Percentiles rank a stretch among this genome's conserved stretches.
These are phyloP conservation scores for Acanthoscelides obtectus DNA, from an alignment of 2,888 invertebrate species.

Conservation along the genomic window DNA sequence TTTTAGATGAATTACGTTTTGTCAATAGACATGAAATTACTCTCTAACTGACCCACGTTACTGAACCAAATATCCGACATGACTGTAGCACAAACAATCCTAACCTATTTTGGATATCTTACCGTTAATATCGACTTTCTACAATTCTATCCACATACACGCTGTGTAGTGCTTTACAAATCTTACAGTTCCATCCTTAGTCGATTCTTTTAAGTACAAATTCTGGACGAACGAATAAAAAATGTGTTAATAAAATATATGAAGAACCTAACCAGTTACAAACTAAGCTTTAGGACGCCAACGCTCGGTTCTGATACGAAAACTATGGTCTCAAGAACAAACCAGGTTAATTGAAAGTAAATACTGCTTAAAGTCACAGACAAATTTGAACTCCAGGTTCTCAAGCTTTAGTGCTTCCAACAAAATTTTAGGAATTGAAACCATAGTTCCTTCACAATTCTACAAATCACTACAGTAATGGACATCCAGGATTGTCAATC, in stretches of 20 bases:
- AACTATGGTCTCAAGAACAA: neutral
- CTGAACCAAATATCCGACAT: constrained; percentile 21
- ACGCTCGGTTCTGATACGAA: neutral
- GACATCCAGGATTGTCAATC: neutral
- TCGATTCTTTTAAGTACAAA: constrained; percentile 36
- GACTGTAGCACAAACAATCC: constrained; percentile 38
- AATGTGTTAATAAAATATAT: constrained; percentile 15
- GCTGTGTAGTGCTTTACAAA: neutral
- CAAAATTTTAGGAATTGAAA: neutral
- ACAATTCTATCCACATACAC: constrained; percentile 3
- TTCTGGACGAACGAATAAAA: constrained; percentile 40
- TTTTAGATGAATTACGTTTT: neutral
- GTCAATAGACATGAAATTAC: neutral
- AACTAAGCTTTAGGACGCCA: constrained; percentile 6
- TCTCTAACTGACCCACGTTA: neutral
- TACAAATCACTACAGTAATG: neutral
- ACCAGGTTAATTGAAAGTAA: neutral
- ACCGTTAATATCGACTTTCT: constrained; percentile 34
- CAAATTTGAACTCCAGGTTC: neutral
- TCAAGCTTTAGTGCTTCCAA: neutral
- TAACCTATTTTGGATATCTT: constrained; percentile 34
- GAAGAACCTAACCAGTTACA: constrained; percentile 18
- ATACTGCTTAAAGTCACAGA: neutral
- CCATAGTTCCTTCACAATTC: neutral
- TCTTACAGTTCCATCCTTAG: constrained; percentile 29